Conservation (phyloP, 2,888 invertebrate genomes). For the Dinocampus coccinellae region DNA sequence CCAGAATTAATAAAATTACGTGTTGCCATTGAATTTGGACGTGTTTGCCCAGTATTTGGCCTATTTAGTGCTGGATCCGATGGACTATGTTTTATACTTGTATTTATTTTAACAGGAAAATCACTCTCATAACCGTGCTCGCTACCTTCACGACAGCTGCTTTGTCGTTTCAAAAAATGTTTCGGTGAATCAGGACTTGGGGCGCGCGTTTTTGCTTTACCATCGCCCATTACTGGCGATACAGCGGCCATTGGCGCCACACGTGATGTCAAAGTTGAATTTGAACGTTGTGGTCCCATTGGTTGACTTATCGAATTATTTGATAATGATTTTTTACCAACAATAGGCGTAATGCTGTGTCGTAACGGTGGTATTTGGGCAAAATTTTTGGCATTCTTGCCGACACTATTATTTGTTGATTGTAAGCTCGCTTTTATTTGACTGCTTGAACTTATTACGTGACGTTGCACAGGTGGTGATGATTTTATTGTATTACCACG, state of each 20-base stretch:
- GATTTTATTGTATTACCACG: conserved; percentile 65
- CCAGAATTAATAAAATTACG: conserved; percentile 61
- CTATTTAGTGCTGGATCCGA: conserved; percentile 70
- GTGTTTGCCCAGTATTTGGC: conserved; percentile 64
- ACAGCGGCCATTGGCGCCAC: conserved; percentile 67
- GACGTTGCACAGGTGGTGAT: conserved; percentile 63
- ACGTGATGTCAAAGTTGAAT: conserved; percentile 64
- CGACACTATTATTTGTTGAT: conserved; percentile 55
- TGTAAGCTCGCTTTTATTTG: conserved; percentile 65
- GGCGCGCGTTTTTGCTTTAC: conserved; percentile 59
- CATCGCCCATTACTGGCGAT: conserved; percentile 65
- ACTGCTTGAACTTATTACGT: conserved; percentile 62
- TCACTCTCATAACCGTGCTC: conserved; percentile 65
- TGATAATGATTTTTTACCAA: conserved; percentile 54
- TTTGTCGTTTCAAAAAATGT: conserved; percentile 63
- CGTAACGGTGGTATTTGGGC: conserved; percentile 65
- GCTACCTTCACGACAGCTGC: conserved; percentile 58
- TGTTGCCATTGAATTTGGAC: conserved; percentile 56
- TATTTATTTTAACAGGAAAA: conserved; percentile 69
- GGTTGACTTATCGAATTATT: conserved; percentile 51
- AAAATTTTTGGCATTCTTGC: conserved; percentile 60
- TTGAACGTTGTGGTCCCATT: conserved; percentile 65
- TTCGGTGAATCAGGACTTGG: conserved; percentile 66
- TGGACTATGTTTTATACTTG: conserved; percentile 69
- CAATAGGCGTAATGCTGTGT: conserved; percentile 62